phyloP scores from a whole-genome alignment of 2,113 vertebrate genomes.

The Melospiza georgiana region DNA sequence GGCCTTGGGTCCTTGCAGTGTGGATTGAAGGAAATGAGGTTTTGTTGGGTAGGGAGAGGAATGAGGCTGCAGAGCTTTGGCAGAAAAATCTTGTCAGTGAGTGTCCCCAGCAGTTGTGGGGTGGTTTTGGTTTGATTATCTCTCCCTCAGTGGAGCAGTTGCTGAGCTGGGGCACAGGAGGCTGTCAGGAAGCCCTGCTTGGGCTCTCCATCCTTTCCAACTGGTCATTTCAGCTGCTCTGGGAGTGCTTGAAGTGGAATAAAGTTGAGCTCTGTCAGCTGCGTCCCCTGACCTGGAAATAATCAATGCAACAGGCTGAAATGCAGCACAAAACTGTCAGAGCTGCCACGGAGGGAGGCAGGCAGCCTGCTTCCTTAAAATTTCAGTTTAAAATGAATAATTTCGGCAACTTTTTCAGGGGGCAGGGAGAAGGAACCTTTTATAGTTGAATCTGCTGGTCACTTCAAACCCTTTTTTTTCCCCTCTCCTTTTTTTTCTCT shows the following conservation, averaged over 20 bases:
- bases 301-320: constrained; percentile 43
- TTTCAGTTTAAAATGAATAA: not conserved
- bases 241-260: constrained; percentile 5
- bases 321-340: not conserved
- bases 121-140: not conserved
- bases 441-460: not conserved
- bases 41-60: not conserved
- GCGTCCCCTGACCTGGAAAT: constrained; percentile 50
- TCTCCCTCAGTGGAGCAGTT: not conserved
- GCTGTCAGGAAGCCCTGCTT: not conserved
- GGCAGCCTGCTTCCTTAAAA: not conserved
- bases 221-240: not conserved
- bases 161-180: not conserved
- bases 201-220: not conserved
- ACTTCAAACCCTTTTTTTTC: not conserved
- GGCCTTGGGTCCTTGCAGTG: not conserved
- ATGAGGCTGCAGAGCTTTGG: not conserved
- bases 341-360: not conserved
- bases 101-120: not conserved
- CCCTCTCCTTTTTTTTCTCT: not conserved
- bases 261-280: constrained; percentile 50
- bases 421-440: not conserved
- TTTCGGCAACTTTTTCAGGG: not conserved
- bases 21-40: not conserved
- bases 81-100: not conserved